Base-by-base conservation (phyloP, 2,888 invertebrate species). In the Romanomermis culicivorax region DNA sequence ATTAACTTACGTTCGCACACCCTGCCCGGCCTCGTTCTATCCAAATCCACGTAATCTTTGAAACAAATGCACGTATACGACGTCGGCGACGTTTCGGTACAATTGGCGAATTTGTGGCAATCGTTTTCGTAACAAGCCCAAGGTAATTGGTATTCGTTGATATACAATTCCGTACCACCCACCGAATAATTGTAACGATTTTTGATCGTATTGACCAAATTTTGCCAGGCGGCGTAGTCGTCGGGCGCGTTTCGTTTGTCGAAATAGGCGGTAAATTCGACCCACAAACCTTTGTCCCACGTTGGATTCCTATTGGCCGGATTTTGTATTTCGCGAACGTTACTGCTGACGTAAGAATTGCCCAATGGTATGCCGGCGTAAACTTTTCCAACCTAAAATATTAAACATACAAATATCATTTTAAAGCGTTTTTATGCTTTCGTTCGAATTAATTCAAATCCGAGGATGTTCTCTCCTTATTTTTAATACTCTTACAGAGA, bases 31-130 rank as follows among this genome's bases (percentile, higher is more conserved):
- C 27, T 49, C 27, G 25, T 29, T 11, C 27, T 25, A 20, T 49
- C 20, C 7, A 27, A 7, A 56, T 67, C 65, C 58, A 63, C 64
- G 61, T 62, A 66, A 4, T 65, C 66, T 26, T 59, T 56, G 17
- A 58, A 54, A 56, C 66, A 66, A 53, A 56, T 52, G 56, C 67
- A 67, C 20, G 45, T 45, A 23, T 45, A 45, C 45, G 45, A n/a
- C 11, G 45, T 45, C 4, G 45, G 45, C 45, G 45, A n/a, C 4
- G 23, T 11, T 45, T 45, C 45, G 45, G 45, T 49, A 23, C 50
- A 49, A 49, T 27, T 49, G 26, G 29, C 26, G 20, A 27, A 7
- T 29, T 49, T 49, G 27, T 4, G 11, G 50, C 50, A 49, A 27
- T 4, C 27, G 23, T 49, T 49, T 23, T 49, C 27, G 29, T 49